Conservation (phyloP, 2,113 vertebrate genomes). For the Epinephelus moara region DNA sequence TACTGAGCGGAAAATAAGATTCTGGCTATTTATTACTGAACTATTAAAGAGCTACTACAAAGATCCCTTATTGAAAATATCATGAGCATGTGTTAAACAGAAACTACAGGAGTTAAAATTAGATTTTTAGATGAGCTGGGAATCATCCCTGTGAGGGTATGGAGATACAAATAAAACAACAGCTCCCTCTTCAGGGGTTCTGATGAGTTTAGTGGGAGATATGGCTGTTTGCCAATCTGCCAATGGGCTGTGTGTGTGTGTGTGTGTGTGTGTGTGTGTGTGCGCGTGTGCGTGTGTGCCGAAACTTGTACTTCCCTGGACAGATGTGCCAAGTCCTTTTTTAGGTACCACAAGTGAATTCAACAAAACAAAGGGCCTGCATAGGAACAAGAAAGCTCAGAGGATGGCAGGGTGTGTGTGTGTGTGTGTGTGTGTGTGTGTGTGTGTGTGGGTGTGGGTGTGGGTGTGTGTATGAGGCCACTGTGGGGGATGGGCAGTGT, state of each 20-base stretch:
- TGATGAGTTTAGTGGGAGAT: conserved; percentile 47
- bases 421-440: conserved; percentile 12
- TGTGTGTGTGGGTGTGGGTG: conserved; percentile 19
- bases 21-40: background rate
- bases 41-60: background rate
- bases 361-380: conserved; percentile 41
- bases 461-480: conserved; percentile 10
- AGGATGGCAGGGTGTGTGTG: background rate
- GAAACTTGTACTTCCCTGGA: conserved; percentile 28
- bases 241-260: conserved; percentile 6
- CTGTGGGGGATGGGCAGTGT: conserved; percentile 48
- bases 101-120: conserved; percentile 33
- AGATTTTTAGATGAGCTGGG: conserved; percentile 17
- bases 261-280: conserved; percentile 7
- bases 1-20: background rate
- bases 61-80: conserved; percentile 6
- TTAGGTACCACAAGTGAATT: conserved; percentile 16
- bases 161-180: conserved; percentile 60
- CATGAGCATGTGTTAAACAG: background rate
- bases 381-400: conserved; percentile 17
- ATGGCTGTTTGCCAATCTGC: conserved; percentile 55
- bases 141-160: conserved; percentile 8
- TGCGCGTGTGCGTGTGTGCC: background rate
- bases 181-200: conserved; percentile 71
- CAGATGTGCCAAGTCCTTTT: conserved; percentile 47